phyloP scores from a whole-genome alignment of 2,797 vertebrate genomes.

The Pseudochirops corinnae region DNA sequence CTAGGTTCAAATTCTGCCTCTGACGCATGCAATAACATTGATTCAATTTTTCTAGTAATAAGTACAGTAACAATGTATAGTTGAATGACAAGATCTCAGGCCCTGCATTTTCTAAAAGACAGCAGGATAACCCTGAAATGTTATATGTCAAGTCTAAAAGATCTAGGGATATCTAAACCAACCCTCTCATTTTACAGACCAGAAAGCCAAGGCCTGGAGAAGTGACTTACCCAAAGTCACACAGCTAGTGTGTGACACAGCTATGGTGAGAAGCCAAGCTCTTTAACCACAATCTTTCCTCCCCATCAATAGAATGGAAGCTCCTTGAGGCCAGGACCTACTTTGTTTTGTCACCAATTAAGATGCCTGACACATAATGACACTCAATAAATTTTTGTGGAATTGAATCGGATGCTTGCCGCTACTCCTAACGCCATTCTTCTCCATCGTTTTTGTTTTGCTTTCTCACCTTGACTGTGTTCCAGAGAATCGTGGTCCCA shows the following conservation, averaged over 20 bases:
- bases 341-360: not conserved
- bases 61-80: not conserved
- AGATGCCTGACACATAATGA: not conserved
- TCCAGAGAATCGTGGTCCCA: not conserved
- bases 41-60: not conserved
- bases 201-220: not conserved
- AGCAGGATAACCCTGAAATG: not conserved
- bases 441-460: not conserved
- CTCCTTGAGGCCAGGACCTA: too few relatives aligned
- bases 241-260: not conserved
- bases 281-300: not conserved
- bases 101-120: not conserved
- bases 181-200: not conserved
- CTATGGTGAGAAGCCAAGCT: not conserved
- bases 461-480: not conserved
- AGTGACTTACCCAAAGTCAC: not conserved
- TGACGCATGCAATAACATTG: not conserved
- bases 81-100: not conserved
- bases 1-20: not conserved
- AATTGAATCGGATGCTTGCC: not conserved
- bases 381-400: not conserved
- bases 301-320: not conserved
- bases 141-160: not conserved
- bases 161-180: not conserved
- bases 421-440: not conserved